These are phyloP conservation scores for Margarornis squamiger DNA, from an alignment of 2,797 vertebrate species.

Conservation along the genomic window DNA sequence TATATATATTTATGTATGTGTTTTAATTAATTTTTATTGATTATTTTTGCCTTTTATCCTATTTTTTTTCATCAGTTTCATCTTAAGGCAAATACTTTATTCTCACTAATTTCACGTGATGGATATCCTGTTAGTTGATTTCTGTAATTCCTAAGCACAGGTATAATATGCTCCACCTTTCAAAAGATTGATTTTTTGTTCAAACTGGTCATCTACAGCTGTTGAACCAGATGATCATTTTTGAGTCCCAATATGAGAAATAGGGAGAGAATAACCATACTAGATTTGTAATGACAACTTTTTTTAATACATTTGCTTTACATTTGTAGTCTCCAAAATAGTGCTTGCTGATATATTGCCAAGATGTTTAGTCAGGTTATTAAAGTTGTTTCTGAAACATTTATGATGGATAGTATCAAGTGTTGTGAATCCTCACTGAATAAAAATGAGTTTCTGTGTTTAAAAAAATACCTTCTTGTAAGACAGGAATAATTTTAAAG, in stretches of 20 bases:
- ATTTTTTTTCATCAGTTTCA: neutral
- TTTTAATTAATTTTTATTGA: neutral
- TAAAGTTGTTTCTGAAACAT: constrained; percentile 37
- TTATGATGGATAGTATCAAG: neutral
- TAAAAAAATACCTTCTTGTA: neutral
- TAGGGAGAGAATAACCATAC: neutral
- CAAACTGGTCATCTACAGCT: neutral
- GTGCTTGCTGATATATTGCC: neutral
- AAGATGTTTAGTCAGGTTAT: neutral
- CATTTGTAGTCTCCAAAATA: neutral
- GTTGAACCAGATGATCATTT: neutral
- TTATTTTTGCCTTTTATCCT: neutral
- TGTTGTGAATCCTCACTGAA: neutral
- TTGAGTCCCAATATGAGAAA: neutral
- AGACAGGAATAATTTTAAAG: neutral
- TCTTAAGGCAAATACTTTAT: neutral
- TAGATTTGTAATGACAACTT: neutral
- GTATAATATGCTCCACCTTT: neutral
- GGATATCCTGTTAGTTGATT: neutral
- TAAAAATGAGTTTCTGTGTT: neutral
- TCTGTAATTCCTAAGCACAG: neutral
- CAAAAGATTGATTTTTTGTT: neutral
- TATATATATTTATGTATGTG: neutral
- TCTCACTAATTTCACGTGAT: neutral
- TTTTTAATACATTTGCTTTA: neutral